phyloP scores from a whole-genome alignment of 2,888 invertebrate species.

The Rosalia funebris region DNA sequence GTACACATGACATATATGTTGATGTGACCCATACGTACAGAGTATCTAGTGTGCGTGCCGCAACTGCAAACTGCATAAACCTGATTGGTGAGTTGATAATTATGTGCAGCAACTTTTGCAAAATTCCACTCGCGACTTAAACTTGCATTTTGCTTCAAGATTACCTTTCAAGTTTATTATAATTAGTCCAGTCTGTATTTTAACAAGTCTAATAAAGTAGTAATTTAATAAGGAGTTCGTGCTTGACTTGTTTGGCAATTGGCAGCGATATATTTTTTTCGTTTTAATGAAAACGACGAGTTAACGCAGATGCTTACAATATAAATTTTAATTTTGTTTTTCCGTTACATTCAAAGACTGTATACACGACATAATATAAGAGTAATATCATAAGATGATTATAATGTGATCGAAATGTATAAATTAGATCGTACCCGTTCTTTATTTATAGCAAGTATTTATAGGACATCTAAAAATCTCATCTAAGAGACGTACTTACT shows the following conservation, averaged over 20 bases:
- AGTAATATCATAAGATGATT: too few relatives aligned
- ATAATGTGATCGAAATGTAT: too few relatives aligned
- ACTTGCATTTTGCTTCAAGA: constrained; percentile 35
- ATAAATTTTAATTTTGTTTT: constrained; percentile 1
- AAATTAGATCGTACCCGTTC: too few relatives aligned
- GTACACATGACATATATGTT: constrained; percentile 13
- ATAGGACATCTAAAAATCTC: too few relatives aligned
- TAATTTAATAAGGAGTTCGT: constrained; percentile 47
- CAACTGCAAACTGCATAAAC: constrained; percentile 42
- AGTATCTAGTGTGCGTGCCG: constrained; percentile 37
- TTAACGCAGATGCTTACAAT: constrained; percentile 4
- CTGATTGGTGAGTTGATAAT: constrained; percentile 45
- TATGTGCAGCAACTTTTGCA: constrained; percentile 40
- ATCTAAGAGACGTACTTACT: too few relatives aligned
- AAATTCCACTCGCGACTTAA: constrained; percentile 41
- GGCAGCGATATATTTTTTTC: not conserved
- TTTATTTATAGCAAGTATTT: too few relatives aligned
- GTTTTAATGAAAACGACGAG: constrained; percentile 1
- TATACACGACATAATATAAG: too few relatives aligned
- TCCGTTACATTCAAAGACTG: too few relatives aligned
- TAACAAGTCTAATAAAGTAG: constrained; percentile 53
- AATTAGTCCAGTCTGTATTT: constrained; percentile 49
- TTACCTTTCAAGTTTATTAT: constrained; percentile 52
- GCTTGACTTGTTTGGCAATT: constrained; percentile 33
- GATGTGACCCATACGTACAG: constrained; percentile 37